Evolutionary conservation across 92 coral and sea anemone genomes (phyloP), one percentile per base, ranked within the genome.

Genomic region (Zoanthus gigantus): DNA sequence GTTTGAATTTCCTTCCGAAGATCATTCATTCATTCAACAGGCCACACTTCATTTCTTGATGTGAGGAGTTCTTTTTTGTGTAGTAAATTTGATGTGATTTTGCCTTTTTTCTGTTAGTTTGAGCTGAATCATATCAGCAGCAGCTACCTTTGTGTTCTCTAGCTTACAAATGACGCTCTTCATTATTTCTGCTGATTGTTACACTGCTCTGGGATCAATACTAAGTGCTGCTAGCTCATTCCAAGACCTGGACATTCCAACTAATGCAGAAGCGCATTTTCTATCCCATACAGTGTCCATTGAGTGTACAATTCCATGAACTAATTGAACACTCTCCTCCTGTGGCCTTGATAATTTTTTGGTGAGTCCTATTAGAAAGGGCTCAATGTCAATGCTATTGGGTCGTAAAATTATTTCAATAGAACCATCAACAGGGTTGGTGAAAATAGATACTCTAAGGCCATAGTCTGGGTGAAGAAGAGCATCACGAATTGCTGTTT

Each of bases 401-500:
- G 92, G 92, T 46, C 92, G 82, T 48, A 89, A 75, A 61, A 89
- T 74, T 50, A 83, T 89, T 52, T 88, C 88, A 88, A 60, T 89
- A 48, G 88, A 83, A 53, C 23, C 46, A 84, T 68, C 76, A 30
- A 89, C 82, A 74, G 83, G 69, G 69, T 7, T 61, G 29, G 79
- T 48, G 61, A 89, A 84, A 78, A 89, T 84, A 31, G 92, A 65
- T 37, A 89, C 92, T 83, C 92, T 76, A 60, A 89, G 78, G 67
- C 92, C 92, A 83, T 89, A 89, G 52, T 83, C 88, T 3, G 84
- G 92, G 56, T 89, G 89, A 17, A 89, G 92, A 34, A 89, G 89
- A 30, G 92, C 88, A 68, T 83, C 89, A 76, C 88, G 83, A 89
- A 89, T 83, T 83, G 89, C 84, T 89, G 92, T 83, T 89, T 89